Conservation (phyloP, 1,140 invertebrate species). For the Anagrus nilaparvatae region DNA sequence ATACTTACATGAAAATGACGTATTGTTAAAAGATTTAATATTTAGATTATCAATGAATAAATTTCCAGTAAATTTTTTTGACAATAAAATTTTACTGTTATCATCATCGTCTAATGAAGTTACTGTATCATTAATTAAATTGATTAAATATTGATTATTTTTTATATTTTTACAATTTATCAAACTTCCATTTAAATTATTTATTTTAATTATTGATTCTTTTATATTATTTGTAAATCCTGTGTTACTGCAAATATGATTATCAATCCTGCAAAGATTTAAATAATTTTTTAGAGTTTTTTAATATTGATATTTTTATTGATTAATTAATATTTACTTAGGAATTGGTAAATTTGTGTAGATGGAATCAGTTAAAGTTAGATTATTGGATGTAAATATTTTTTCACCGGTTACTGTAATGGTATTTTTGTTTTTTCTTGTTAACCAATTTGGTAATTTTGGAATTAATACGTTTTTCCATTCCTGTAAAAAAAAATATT, state of each 20-base stretch:
- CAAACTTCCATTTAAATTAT: too few relatives aligned
- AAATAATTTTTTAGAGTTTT: not conserved
- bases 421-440: slow-evolving; percentile 11
- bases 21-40: slow-evolving; percentile 5
- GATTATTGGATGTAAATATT: slow-evolving; percentile 11
- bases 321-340: slow-evolving; percentile 14
- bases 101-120: slow-evolving; percentile 10
- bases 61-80: slow-evolving; percentile 12
- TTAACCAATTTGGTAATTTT: slow-evolving; percentile 20
- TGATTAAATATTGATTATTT: slow-evolving; percentile 13
- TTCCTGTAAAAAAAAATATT: too few relatives aligned
- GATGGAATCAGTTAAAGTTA: slow-evolving; percentile 15
- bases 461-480: slow-evolving; percentile 23
- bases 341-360: slow-evolving; percentile 17
- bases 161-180: too few relatives aligned
- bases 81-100: too few relatives aligned
- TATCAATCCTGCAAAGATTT: slow-evolving; percentile 14
- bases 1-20: slow-evolving; percentile 6
- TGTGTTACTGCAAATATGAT: slow-evolving; percentile 13
- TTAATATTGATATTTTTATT: not conserved
- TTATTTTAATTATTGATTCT: slow-evolving; percentile 15
- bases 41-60: slow-evolving; percentile 15
- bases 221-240: slow-evolving; percentile 18
- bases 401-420: slow-evolving; percentile 24
- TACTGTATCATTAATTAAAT: slow-evolving; percentile 10